phyloP scores from a whole-genome alignment of 2,113 vertebrate genomes.

The Malaclemys terrapin region DNA sequence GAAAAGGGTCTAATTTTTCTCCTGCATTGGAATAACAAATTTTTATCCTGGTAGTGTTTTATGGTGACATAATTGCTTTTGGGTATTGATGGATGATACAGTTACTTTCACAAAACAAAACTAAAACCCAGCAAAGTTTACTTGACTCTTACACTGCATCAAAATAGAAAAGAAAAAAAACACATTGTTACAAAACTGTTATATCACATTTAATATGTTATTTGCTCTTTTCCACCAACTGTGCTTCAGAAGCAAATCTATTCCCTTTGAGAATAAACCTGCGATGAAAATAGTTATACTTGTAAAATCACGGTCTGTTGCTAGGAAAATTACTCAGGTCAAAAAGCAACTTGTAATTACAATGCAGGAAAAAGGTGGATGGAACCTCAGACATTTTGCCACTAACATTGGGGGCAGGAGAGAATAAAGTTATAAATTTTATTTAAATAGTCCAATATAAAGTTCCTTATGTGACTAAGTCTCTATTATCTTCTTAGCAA shows the following conservation, averaged over 20 bases:
- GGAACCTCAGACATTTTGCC: conserved; percentile 60
- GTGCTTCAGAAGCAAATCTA: conserved; percentile 59
- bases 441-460: conserved; percentile 83
- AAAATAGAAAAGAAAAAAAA: conserved; percentile 29
- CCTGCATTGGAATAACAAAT: conserved; percentile 51
- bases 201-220: conserved; percentile 50
- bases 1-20: conserved; percentile 45
- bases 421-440: conserved; percentile 74
- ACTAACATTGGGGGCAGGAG: conserved; percentile 45
- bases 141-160: conserved; percentile 54
- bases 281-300: conserved; percentile 41
- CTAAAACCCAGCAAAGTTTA: conserved; percentile 18
- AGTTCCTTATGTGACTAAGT: conserved; percentile 72
- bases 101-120: conserved; percentile 54
- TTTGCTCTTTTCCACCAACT: conserved; percentile 67
- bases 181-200: conserved; percentile 60
- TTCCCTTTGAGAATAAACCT: conserved; percentile 64
- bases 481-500: conserved; percentile 71
- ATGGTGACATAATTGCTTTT: conserved; percentile 75
- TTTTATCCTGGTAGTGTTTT: conserved; percentile 67
- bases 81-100: conserved; percentile 44
- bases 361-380: conserved; percentile 71
- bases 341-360: conserved; percentile 68
- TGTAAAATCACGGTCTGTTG: conserved; percentile 51
- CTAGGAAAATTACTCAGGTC: conserved; percentile 21